Conservation (phyloP, 2,113 vertebrate species). For the Gallinago paraguaiae region DNA sequence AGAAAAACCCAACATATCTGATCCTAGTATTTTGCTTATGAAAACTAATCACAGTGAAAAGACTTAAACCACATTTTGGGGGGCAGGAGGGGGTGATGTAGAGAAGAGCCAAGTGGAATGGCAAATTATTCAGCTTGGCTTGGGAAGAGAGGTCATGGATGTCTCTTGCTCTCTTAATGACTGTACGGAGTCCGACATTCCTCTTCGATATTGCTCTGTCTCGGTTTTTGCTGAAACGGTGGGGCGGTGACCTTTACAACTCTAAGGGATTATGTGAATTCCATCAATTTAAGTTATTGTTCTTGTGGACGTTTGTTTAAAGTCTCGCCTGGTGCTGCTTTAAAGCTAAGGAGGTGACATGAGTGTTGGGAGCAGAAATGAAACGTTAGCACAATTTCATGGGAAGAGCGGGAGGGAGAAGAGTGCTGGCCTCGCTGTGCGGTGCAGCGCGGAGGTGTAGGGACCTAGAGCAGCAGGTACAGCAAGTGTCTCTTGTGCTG, state of each 20-base stretch:
- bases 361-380: not conserved
- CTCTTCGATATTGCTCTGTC: not conserved
- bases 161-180: not conserved
- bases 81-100: accelerated
- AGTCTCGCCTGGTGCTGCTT: not conserved
- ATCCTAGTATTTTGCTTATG: not conserved
- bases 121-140: not conserved
- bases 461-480: not conserved
- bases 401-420: not conserved
- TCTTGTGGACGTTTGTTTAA: not conserved
- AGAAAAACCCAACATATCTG: not conserved
- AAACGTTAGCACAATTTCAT: not conserved
- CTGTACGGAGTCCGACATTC: not conserved
- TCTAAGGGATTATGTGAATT: not conserved
- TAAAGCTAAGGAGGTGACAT: not conserved
- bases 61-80: not conserved
- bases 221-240: not conserved
- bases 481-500: not conserved
- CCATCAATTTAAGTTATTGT: not conserved
- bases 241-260: not conserved
- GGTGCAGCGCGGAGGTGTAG: not conserved
- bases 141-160: not conserved
- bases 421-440: not conserved
- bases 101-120: not conserved
- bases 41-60: not conserved